A percentile compares a stretch with the other conserved stretches of the same genome.
These are phyloP conservation scores for Porites evermanni DNA, from an alignment of 92 coral and sea anemone genomes.

Conservation along the genomic window DNA sequence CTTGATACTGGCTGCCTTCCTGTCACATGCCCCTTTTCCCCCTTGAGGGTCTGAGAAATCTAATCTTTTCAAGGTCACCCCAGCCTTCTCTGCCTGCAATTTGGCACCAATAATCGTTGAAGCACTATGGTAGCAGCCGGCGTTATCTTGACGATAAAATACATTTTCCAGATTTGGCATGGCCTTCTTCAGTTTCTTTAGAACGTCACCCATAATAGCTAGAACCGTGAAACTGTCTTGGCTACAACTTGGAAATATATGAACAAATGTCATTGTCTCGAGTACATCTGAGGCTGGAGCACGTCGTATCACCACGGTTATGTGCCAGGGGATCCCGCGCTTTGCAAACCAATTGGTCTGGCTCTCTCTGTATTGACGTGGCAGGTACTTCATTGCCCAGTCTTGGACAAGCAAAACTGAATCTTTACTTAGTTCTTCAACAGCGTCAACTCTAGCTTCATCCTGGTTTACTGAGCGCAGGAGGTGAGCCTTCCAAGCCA, in stretches of 20 bases:
- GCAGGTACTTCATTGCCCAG: too few relatives aligned
- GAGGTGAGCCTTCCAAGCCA: conserved; percentile 26
- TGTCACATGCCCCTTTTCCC: neutral
- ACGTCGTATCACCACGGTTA: neutral
- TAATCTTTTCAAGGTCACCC: neutral
- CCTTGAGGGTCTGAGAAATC: neutral
- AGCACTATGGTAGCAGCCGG: neutral
- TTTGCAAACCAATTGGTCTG: too few relatives aligned
- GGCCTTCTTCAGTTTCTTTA: neutral
- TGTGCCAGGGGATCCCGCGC: neutral
- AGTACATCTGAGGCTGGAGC: neutral
- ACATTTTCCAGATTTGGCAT: neutral
- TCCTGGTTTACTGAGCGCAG: conserved; percentile 18
- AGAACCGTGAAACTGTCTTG: neutral
- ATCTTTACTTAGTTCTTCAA: too few relatives aligned
- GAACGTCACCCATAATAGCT: neutral
- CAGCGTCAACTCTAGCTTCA: neutral
- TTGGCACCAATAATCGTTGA: neutral
- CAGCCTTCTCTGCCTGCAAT: neutral
- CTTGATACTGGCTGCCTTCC: neutral
- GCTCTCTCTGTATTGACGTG: too few relatives aligned
- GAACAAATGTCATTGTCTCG: neutral
- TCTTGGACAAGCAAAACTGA: too few relatives aligned
- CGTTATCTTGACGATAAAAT: neutral
- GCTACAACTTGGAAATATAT: neutral